Conservation (phyloP, 2,113 vertebrate genomes). For the Cyprinodon brontotheroides region DNA sequence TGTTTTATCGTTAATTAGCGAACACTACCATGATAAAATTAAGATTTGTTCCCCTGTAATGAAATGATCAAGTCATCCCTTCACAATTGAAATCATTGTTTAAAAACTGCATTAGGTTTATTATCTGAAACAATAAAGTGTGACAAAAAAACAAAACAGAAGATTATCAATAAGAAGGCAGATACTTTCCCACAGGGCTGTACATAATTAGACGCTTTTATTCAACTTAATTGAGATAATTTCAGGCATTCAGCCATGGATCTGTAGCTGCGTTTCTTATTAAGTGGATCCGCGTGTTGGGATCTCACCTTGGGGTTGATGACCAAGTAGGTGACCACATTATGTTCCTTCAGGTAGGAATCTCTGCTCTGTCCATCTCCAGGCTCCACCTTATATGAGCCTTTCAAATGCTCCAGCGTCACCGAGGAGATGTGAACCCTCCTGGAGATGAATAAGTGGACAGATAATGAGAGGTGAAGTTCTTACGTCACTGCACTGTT, state of each 20-base stretch:
- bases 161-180: not conserved
- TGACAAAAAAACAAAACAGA: not conserved
- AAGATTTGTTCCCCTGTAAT: no score
- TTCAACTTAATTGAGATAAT: not conserved
- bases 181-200: not conserved
- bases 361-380: slow-evolving; percentile 92
- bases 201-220: not conserved
- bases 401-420: slow-evolving; percentile 94
- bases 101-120: no score
- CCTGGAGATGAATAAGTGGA: slow-evolving; percentile 74
- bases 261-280: not conserved
- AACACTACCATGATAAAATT: no score
- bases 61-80: no score
- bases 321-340: slow-evolving; percentile 92
- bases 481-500: not conserved
- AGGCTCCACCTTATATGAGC: slow-evolving; percentile 94
- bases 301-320: slow-evolving; percentile 95
- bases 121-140: not conserved
- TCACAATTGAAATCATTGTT: no score
- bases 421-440: slow-evolving; percentile 97
- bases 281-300: not conserved
- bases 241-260: not conserved
- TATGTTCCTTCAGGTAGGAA: slow-evolving; percentile 93
- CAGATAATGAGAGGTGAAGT: slow-evolving; percentile 18
- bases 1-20: no score